These are phyloP conservation scores for Polymixis flavicincta DNA, from an alignment of 2,888 invertebrate genomes.

Conservation along the genomic window DNA sequence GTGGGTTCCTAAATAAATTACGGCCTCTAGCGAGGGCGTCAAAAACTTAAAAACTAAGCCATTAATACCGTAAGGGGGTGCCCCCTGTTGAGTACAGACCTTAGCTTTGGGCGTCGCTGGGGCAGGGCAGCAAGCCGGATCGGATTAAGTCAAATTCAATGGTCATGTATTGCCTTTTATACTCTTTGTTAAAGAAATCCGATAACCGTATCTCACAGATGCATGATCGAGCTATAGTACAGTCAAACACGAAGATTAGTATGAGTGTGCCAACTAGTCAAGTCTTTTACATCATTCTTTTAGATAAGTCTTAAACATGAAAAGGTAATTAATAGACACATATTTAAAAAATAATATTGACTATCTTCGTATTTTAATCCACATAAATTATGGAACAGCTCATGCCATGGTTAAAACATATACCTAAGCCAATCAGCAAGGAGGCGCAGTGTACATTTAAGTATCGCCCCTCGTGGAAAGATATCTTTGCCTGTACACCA, in stretches of 20 bases:
- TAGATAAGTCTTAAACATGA: background rate
- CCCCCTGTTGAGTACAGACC: no score
- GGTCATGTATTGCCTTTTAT: constrained; percentile 20
- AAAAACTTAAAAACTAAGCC: no score
- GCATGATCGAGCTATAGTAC: constrained; percentile 1
- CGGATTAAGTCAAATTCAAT: background rate
- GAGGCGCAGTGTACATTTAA: background rate
- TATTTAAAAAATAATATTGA: no score
- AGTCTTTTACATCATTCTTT: background rate
- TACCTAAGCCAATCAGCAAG: background rate
- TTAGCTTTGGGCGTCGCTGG: no score
- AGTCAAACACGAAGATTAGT: constrained; percentile 2
- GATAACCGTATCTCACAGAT: constrained; percentile 16
- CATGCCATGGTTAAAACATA: background rate
- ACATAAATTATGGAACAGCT: background rate
- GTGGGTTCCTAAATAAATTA: no score
- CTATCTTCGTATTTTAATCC: background rate
- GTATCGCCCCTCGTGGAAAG: background rate
- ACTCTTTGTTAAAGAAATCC: background rate
- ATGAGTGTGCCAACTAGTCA: background rate
- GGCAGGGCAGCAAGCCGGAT: no score
- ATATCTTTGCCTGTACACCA: background rate
- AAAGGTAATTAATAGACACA: no score
- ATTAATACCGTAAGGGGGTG: no score
- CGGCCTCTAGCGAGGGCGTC: no score